A percentile compares a stretch with the other conserved stretches of the same genome.
These are phyloP conservation scores for Drymodes brunneopygia DNA, from an alignment of 2,113 vertebrate genomes.

Conservation along the genomic window DNA sequence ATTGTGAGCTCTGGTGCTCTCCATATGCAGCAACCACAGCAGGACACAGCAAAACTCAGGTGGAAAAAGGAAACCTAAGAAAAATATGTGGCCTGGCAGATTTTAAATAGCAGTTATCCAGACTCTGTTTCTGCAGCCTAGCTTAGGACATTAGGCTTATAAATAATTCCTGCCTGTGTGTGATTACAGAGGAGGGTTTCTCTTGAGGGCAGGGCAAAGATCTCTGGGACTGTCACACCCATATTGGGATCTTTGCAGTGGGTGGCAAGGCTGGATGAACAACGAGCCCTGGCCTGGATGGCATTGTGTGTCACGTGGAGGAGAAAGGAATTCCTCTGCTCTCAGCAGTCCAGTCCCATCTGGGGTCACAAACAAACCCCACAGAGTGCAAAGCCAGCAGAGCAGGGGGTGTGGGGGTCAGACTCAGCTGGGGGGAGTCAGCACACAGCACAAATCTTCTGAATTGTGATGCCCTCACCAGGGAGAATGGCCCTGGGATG, in stretches of 20 bases:
- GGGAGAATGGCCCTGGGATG: background rate
- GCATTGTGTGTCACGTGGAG: background rate
- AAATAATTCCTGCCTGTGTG: background rate
- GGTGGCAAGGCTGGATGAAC: background rate
- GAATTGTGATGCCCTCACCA: background rate
- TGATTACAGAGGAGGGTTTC: background rate
- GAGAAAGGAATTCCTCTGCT: background rate
- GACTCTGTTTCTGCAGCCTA: background rate
- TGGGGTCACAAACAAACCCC: background rate
- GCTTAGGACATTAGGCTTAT: background rate
- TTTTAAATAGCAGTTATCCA: background rate
- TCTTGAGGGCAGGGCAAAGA: background rate
- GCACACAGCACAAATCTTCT: background rate
- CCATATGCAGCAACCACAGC: background rate
- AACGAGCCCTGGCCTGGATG: background rate
- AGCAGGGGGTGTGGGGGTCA: background rate
- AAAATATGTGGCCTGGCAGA: background rate
- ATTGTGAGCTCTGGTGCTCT: background rate
- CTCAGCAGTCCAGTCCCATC: background rate
- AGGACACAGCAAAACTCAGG: background rate
- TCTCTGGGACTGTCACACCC: background rate
- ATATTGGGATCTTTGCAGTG: background rate
- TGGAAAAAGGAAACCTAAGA: background rate
- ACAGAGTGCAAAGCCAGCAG: background rate
- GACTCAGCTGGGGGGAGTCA: background rate